Conservation (phyloP, 2,797 vertebrate species). For the Botia kubotai region DNA sequence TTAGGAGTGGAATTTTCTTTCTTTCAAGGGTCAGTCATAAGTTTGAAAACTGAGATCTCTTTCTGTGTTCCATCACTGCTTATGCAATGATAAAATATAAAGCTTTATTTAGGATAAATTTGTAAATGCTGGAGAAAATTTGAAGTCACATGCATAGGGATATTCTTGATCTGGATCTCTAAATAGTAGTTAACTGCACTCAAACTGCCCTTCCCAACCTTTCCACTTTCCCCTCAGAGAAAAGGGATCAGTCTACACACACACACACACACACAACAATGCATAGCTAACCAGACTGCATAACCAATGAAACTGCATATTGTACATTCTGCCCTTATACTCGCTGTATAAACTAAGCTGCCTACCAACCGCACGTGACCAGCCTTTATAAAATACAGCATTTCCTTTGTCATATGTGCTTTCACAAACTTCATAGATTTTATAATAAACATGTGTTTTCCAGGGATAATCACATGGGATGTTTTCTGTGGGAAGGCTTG, state of each 20-base stretch:
- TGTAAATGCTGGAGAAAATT: not conserved
- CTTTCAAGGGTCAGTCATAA: not conserved
- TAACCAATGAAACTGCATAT: not conserved
- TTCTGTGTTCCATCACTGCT: too few species aligned
- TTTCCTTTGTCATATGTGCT: not conserved
- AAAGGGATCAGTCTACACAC: not conserved
- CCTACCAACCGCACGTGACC: too few species aligned
- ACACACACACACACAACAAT: not conserved
- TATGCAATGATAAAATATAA: too few species aligned
- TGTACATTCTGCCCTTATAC: too few species aligned
- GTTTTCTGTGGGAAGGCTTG: slow-evolving; percentile 51
- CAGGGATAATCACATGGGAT: slow-evolving; percentile 27
- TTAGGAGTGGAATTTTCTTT: slow-evolving; percentile 4
- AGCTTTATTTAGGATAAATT: too few species aligned
- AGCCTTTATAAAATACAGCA: too few species aligned
- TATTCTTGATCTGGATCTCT: not conserved
- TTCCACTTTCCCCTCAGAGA: not conserved
- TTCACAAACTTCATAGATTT: slow-evolving; percentile 18
- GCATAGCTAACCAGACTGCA: not conserved
- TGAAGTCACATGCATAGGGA: not conserved
- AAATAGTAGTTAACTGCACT: not conserved
- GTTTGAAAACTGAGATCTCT: too few species aligned
- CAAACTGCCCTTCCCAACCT: not conserved
- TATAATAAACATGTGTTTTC: slow-evolving; percentile 13
- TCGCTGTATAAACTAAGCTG: too few species aligned